Evolutionary conservation across 2,113 vertebrate genomes (phyloP).

Genomic region (Martes martes): DNA sequence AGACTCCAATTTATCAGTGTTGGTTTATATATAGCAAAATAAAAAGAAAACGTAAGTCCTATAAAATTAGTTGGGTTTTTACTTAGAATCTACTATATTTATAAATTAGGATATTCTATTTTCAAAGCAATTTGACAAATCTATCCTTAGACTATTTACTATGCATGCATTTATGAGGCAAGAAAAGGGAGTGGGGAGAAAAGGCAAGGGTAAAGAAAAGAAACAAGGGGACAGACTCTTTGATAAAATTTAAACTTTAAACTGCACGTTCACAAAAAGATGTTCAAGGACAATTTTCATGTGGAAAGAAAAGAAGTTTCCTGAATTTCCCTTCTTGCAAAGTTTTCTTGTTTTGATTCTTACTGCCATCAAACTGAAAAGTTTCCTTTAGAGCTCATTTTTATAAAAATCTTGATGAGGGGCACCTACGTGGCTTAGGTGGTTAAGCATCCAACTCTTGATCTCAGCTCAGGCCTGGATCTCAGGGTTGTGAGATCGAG

Average conservation of each 20-base stretch:
- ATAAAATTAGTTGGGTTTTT: conserved; percentile 24
- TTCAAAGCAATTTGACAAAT: conserved; percentile 35
- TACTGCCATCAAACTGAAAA: neutral
- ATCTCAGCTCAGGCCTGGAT: neutral
- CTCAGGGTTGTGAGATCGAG: neutral
- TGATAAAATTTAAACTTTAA: conserved; percentile 1
- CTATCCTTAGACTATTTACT: neutral
- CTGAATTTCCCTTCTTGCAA: neutral
- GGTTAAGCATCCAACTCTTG: neutral
- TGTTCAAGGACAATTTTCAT: neutral
- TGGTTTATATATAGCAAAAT: conserved; percentile 20
- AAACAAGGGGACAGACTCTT: neutral
- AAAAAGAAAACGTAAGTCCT: neutral
- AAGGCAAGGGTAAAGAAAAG: neutral
- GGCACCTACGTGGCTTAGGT: neutral
- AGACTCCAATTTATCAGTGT: neutral
- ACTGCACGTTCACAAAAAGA: neutral
- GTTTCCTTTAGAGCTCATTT: neutral
- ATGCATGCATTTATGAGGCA: neutral
- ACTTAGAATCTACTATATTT: conserved; percentile 17
- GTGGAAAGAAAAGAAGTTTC: neutral
- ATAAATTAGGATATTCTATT: conserved; percentile 11
- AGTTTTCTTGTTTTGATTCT: neutral
- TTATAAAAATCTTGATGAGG: neutral
- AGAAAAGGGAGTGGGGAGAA: neutral